Conservation (phyloP, 2,888 invertebrate species). For the Drosophila ezoana region DNA sequence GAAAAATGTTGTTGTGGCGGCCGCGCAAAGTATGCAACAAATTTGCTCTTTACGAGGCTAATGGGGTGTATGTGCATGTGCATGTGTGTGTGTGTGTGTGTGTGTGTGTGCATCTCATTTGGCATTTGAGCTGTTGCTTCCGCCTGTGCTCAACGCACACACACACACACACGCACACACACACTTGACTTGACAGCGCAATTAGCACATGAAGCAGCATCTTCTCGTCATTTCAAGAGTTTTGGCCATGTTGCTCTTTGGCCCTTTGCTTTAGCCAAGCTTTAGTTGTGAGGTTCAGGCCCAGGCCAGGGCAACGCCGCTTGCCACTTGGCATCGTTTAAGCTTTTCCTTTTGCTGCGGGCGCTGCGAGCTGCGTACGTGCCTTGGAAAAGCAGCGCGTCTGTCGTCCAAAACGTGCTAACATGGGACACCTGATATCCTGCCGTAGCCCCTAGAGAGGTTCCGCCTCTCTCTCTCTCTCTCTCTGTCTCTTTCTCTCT, state of each 20-base stretch:
- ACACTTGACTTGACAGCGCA: constrained; percentile 76
- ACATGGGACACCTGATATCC: constrained; percentile 31
- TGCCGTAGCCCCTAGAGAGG: background rate
- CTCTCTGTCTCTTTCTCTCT: background rate
- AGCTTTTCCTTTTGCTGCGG: constrained; percentile 49
- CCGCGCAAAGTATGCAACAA: constrained; percentile 77
- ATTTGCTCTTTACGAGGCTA: constrained; percentile 57
- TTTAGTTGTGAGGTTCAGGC: constrained; percentile 17
- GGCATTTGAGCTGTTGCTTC: constrained; percentile 76
- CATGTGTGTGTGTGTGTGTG: constrained; percentile 12
- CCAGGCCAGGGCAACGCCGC: constrained; percentile 27
- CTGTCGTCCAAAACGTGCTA: constrained; percentile 56
- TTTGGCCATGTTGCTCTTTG: constrained; percentile 52
- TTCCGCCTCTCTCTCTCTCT: background rate
- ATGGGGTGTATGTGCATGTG: constrained; percentile 4
- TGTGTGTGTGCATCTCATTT: constrained; percentile 42
- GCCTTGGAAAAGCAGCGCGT: constrained; percentile 29
- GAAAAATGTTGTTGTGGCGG: constrained; percentile 50
- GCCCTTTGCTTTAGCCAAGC: constrained; percentile 42
- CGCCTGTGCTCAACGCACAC: constrained; percentile 36
- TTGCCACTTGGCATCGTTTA: constrained; percentile 79
- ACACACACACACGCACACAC: constrained; percentile 7
- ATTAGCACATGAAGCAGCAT: constrained; percentile 81
- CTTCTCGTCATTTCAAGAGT: constrained; percentile 71
- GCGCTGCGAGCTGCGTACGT: constrained; percentile 59